Conservation (phyloP, 2,797 vertebrate genomes). For the Octomys mimax region DNA sequence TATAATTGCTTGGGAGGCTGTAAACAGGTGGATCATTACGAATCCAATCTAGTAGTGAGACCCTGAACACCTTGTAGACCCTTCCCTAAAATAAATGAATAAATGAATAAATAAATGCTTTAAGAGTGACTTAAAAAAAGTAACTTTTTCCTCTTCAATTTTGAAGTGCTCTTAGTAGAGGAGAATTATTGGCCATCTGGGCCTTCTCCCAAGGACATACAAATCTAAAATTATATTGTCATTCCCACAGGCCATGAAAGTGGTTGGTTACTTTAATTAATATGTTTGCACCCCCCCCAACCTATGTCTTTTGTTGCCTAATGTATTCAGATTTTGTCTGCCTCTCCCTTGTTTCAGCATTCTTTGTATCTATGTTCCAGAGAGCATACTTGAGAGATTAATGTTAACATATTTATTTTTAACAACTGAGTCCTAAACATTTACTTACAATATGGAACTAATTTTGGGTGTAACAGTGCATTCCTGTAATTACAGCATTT, state of each 20-base stretch:
- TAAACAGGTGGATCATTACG: no score
- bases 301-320: neutral
- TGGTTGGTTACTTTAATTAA: neutral
- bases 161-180: conserved; percentile 22
- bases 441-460: conserved; percentile 15
- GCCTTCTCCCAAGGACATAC: neutral
- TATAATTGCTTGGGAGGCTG: neutral
- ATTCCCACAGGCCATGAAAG: conserved; percentile 3
- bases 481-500: neutral
- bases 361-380: neutral
- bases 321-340: neutral
- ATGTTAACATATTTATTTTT: conserved; percentile 22
- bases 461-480: neutral
- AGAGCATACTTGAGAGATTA: conserved; percentile 8
- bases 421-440: conserved; percentile 13
- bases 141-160: neutral
- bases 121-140: neutral
- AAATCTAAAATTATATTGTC: neutral
- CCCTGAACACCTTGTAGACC: no score
- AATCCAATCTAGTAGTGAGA: no score
- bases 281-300: neutral
- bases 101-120: neutral
- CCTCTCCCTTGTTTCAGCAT: neutral
- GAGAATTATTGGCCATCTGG: neutral
- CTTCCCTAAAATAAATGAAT: no score